Conservation (phyloP, 1,140 invertebrate species). For the Drosophila tristis region DNA sequence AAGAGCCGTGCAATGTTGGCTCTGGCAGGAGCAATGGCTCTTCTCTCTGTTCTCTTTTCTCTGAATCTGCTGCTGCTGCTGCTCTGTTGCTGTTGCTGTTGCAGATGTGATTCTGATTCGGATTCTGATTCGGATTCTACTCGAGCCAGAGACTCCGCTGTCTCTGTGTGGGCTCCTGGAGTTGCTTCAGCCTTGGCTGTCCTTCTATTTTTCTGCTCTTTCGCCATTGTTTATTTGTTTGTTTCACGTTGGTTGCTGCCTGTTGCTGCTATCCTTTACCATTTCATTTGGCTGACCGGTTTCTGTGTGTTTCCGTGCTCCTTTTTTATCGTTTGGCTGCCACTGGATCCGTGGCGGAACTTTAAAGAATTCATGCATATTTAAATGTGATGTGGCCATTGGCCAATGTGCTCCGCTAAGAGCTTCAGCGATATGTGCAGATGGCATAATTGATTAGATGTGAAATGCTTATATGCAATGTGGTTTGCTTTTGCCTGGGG, state of each 20-base stretch:
- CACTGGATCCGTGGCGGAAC: conserved; percentile 13
- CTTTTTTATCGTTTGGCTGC: neutral
- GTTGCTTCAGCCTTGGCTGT: conserved; percentile 14
- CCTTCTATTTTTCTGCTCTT: conserved; percentile 5
- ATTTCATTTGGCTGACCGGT: conserved; percentile 51
- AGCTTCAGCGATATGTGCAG: conserved; percentile 62
- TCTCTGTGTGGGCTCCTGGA: conserved; percentile 23
- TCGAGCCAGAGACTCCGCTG: conserved; percentile 36
- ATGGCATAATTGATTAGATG: conserved; percentile 81
- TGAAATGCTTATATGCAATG: conserved; percentile 72
- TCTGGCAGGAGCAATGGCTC: conserved; percentile 36
- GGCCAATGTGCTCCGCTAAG: conserved; percentile 46
- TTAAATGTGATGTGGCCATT: conserved; percentile 80
- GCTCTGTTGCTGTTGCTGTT: conserved; percentile 9
- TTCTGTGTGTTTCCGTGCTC: conserved; percentile 29
- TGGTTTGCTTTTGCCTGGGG: conserved; percentile 6
- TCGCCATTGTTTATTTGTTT: conserved; percentile 29
- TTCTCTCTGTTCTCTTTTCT: conserved; percentile 19
- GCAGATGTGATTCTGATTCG: conserved; percentile 12
- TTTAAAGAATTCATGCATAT: conserved; percentile 76
- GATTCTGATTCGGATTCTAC: conserved; percentile 36
- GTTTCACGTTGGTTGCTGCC: conserved; percentile 30
- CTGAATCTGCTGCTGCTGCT: neutral
- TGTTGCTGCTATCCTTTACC: conserved; percentile 50
- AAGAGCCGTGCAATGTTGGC: conserved; percentile 49